Base-by-base conservation (phyloP, 2,797 vertebrate species). In the Phoeniculus purpureus region DNA sequence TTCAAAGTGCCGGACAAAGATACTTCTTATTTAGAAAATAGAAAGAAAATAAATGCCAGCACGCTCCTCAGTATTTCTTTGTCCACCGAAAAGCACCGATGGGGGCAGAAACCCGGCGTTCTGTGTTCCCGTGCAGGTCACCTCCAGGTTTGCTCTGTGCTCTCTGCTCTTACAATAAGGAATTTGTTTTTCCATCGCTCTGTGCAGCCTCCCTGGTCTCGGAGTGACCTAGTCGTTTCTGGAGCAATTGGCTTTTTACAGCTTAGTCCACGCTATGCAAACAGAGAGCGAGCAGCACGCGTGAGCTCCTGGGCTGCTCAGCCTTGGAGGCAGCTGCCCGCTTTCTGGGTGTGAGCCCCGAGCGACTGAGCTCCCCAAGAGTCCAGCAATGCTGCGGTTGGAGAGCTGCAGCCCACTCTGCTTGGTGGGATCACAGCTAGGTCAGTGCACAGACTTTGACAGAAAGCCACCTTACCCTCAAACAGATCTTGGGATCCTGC, bases 171-270 rank as follows among this genome's bases (percentile, higher is more conserved):
- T 94, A 93, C 37, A 95, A 71, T 79, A 85, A 71, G n/a, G 32
- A 85, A 81, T 94, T 91, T 93, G 90, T 87, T 96, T 86, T 82
- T 67, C 93, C 91, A 90, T 21, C 74, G 84, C 93, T 70, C 37
- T n/a, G 18, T 45, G 55, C 29, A 14, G 5, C 34, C 84, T 70
- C 62, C 66, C 80, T 64, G 62, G 75, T 90, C 81, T 31, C 32
- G 66, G 64, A 90, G 72, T 27, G 81, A 58, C 91, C 80, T 43
- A 12, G 32, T 82, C 48, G 18, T 79, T 92, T 85, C 85, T 52
- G 88, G 76, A 94, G 94, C 88, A 82, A 58, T 37, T 27, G 18
- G 61, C 72, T 77, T 22, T 31, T 91, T 74, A 66, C 58, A 85
- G 87, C 92, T 93, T 62, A 26, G n/a, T 47, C 87, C 47, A 67